These are phyloP conservation scores for Helicoverpa assulta DNA, from an alignment of 2,888 invertebrate species.

Conservation along the genomic window DNA sequence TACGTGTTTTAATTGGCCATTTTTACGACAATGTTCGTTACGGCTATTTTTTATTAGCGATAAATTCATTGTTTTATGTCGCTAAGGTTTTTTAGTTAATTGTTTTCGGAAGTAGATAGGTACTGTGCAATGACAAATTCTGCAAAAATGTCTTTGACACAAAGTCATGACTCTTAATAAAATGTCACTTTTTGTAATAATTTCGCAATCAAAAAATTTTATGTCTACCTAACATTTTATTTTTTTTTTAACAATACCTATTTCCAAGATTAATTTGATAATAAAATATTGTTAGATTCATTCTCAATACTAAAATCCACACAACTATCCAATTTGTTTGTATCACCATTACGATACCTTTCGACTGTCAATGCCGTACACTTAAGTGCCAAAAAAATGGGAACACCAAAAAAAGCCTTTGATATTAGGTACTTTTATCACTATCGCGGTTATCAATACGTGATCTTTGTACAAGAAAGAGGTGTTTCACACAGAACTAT, in stretches of 20 bases:
- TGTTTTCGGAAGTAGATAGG: slow-evolving; percentile 9
- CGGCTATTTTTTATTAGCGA: slow-evolving; percentile 26
- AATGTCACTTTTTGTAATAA: too few relatives aligned
- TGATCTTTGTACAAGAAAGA: slow-evolving; percentile 1
- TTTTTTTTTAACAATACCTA: too few relatives aligned
- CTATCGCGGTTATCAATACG: not conserved
- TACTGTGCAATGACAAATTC: not conserved
- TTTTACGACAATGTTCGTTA: slow-evolving; percentile 27
- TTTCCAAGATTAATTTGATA: too few relatives aligned
- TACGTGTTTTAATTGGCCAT: slow-evolving; percentile 30
- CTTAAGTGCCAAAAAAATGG: not conserved
- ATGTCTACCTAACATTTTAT: too few relatives aligned
- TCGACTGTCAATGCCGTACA: not conserved
- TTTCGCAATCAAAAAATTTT: too few relatives aligned
- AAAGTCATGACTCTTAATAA: too few relatives aligned
- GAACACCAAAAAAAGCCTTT: not conserved
- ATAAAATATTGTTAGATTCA: too few relatives aligned
- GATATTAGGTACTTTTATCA: not conserved
- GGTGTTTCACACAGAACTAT: not conserved
- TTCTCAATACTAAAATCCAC: too few relatives aligned
- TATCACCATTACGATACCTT: too few relatives aligned
- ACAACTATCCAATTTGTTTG: too few relatives aligned
- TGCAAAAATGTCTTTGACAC: not conserved
- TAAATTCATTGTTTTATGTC: slow-evolving; percentile 17
- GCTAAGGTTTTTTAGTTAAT: slow-evolving; percentile 16